Evolutionary conservation across 2,797 vertebrate genomes (phyloP).

Genomic region (Todus mexicanus): DNA sequence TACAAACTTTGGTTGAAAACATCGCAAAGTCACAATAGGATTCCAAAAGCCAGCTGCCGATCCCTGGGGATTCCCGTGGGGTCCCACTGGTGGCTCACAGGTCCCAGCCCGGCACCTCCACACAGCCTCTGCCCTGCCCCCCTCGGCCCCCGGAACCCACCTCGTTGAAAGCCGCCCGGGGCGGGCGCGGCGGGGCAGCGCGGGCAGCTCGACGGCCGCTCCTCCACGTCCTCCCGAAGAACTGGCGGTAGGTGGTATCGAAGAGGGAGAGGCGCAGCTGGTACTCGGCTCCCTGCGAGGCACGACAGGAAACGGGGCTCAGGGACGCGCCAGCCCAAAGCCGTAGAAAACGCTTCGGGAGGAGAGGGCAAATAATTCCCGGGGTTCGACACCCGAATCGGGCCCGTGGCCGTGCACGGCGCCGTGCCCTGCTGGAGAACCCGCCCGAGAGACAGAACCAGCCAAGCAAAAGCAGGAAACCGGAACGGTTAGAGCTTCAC

Average conservation of each 20-base stretch:
- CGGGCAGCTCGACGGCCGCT: constrained; percentile 68
- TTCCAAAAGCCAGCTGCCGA: background rate
- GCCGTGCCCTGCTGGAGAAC: accelerated
- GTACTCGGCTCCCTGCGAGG: constrained; percentile 66
- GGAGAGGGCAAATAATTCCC: no score
- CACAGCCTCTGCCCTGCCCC: background rate
- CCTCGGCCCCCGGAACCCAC: constrained; percentile 50
- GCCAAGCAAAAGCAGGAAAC: background rate
- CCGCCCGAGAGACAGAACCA: accelerated
- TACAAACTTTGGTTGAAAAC: background rate
- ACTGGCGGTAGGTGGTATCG: constrained; percentile 82
- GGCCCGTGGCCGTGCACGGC: accelerated
- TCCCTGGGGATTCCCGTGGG: background rate
- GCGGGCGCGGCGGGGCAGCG: background rate
- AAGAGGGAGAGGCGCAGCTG: constrained; percentile 87
- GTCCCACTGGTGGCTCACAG: background rate
- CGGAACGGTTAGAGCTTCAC: accelerated
- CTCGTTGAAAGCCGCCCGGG: constrained; percentile 82
- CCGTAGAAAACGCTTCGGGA: background rate
- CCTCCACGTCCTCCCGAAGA: constrained; percentile 92
- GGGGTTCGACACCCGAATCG: background rate
- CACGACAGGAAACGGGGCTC: background rate
- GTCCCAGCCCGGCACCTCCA: background rate
- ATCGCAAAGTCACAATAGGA: background rate
- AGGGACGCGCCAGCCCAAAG: accelerated